These are phyloP conservation scores for Mus caroli DNA, from an alignment of 2,797 vertebrate genomes.

Conservation along the genomic window DNA sequence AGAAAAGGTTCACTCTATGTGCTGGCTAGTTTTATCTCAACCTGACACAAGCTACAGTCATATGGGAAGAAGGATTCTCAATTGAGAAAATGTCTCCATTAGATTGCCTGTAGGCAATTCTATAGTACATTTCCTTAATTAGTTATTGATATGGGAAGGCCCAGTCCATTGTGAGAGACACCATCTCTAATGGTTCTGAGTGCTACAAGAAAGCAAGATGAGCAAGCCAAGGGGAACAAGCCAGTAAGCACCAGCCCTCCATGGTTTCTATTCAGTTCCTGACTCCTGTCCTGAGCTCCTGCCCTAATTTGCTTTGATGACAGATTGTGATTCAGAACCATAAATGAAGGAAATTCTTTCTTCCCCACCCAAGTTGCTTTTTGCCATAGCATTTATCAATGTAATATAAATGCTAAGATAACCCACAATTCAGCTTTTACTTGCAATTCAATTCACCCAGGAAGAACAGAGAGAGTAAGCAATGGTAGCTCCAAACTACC, in stretches of 20 bases:
- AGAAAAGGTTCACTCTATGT: not conserved
- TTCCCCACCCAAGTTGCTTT: not conserved
- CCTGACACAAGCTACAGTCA: not conserved
- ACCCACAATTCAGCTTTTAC: not conserved
- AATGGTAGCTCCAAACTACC: not conserved
- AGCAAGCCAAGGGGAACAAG: not conserved
- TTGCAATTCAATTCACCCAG: not conserved
- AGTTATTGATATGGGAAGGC: not conserved
- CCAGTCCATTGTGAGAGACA: not conserved
- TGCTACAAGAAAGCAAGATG: not conserved
- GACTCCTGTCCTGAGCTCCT: not conserved
- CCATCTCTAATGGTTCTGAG: not conserved
- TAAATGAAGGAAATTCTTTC: not conserved
- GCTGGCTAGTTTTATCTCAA: not conserved
- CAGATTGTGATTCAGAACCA: not conserved
- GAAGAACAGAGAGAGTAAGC: not conserved
- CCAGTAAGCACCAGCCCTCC: not conserved
- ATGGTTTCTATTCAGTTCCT: not conserved
- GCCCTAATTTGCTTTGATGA: not conserved
- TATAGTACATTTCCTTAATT: not conserved
- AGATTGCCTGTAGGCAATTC: not conserved
- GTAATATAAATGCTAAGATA: not conserved
- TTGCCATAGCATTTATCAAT: not conserved
- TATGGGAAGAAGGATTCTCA: not conserved
- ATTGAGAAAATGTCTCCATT: not conserved